Evolutionary conservation across 2,113 vertebrate genomes (phyloP).

Genomic region (Mystacornis crossleyi): DNA sequence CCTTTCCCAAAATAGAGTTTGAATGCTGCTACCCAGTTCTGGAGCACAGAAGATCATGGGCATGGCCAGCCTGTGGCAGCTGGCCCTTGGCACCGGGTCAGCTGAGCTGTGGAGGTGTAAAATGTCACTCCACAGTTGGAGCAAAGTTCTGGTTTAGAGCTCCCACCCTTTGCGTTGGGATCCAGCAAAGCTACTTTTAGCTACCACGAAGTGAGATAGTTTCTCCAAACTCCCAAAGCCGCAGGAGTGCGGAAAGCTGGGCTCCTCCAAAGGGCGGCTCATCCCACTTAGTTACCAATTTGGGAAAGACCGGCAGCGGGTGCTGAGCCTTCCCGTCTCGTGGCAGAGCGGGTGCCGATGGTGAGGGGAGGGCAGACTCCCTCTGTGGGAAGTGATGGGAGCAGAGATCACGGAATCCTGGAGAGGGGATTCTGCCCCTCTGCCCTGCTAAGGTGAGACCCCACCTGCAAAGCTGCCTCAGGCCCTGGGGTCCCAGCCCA

Average conservation of each 20-base stretch:
- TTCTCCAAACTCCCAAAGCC: not conserved
- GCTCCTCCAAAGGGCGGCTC: not conserved
- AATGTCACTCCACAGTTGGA: not conserved
- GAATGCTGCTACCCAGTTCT: not conserved
- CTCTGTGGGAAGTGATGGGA: not conserved
- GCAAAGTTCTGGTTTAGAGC: not conserved
- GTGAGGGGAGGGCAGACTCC: not conserved
- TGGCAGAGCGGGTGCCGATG: accelerated
- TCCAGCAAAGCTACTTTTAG: constrained; percentile 13
- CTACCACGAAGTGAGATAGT: not conserved
- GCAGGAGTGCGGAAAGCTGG: not conserved
- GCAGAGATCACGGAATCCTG: not conserved
- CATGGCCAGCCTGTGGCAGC: accelerated
- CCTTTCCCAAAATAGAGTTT: not conserved
- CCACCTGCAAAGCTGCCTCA: not conserved
- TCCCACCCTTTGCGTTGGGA: not conserved
- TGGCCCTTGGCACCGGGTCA: not conserved
- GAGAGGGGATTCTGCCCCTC: not conserved
- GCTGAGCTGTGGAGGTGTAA: not conserved
- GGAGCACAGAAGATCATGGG: not conserved
- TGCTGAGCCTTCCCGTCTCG: accelerated
- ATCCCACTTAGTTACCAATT: not conserved
- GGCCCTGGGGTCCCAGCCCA: too few relatives aligned
- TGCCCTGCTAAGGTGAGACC: not conserved
- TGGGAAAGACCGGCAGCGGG: not conserved